Base-by-base conservation (phyloP, 2,888 invertebrate species). In the Apodemia zela region DNA sequence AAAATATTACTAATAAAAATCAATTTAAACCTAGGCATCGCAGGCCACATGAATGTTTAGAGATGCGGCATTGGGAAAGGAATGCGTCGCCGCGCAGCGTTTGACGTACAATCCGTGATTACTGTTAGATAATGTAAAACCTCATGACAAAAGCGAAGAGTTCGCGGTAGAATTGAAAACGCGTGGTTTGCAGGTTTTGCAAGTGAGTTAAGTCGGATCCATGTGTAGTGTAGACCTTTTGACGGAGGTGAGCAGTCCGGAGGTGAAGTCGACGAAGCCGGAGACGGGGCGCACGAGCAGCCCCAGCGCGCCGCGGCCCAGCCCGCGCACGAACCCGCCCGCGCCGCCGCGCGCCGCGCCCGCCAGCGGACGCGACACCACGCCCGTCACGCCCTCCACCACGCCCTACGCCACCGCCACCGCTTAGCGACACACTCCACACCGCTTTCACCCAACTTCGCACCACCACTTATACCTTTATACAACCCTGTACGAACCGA, bases 251-350 rank as follows among this genome's bases (percentile, higher is more conserved):
- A 87, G 81, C 33, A 89, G 77, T 11, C 82, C 82, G n/a, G 84
- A 78, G 58, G 85, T 82, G 75, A 83, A 89, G 78, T 90, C 89
- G 66, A 87, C 75, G 68, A 89, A 69, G 21, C 88, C 89, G 38
- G 83, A 81, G 67, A 86, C 71, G 29, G 89, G 89, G 1, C 85
- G 79, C 65, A 84, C 79, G 62, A 89, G 61, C 6, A 89, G 78
- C 0, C 88, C 88, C 33, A 85, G 63, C 47, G 80, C 78, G 65
- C 86, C 89, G 21, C 73, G 75, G 3, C 83, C 86, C 4, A 88
- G 77, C 0, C 89, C 89, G 65, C 70, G 73, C 42, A 79, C 69
- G 71, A 88, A 82, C 25, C 89, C 89, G 42, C 75, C 73, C 60
- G 85, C 85, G 64, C 89, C 89, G 65, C 76, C 72, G 61, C 71